These are phyloP conservation scores for Hylaeus volcanicus DNA, from an alignment of 1,140 invertebrate genomes.

Conservation along the genomic window DNA sequence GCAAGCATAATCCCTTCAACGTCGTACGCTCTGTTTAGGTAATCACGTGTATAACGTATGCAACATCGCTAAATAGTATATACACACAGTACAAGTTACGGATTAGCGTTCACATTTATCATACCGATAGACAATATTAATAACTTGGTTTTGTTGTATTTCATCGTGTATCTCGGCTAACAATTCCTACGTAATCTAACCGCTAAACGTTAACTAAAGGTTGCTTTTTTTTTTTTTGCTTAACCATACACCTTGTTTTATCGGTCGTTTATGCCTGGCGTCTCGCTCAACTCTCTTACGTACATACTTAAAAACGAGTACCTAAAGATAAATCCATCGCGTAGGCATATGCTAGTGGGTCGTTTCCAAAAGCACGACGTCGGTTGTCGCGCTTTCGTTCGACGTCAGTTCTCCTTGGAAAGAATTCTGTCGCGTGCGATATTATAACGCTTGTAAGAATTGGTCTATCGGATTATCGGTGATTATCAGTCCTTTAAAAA, in stretches of 20 bases:
- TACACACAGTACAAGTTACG: constrained; percentile 66
- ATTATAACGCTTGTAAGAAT: constrained; percentile 37
- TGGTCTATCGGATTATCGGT: constrained; percentile 45
- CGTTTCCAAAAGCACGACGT: constrained; percentile 30
- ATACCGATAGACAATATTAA: constrained; percentile 66
- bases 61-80: constrained; percentile 60
- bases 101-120: constrained; percentile 67
- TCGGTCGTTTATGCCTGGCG: background rate
- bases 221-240: constrained; percentile 8
- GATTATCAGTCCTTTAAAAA: constrained; percentile 1
- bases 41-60: constrained; percentile 53
- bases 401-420: constrained; percentile 39
- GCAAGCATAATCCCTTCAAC: constrained; percentile 20
- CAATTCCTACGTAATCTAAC: constrained; percentile 64
- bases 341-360: constrained; percentile 50
- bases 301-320: constrained; percentile 35
- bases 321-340: constrained; percentile 52
- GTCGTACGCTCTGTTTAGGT: constrained; percentile 48
- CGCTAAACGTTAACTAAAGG: constrained; percentile 61
- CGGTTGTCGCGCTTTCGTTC: constrained; percentile 10
- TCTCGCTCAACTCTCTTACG: constrained; percentile 26
- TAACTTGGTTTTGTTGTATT: constrained; percentile 52
- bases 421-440: constrained; percentile 12
- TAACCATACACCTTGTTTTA: constrained; percentile 40
- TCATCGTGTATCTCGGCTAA: constrained; percentile 55